Evolutionary conservation across 2,113 vertebrate genomes (phyloP).

Genomic region (Misgurnus mizolepis): DNA sequence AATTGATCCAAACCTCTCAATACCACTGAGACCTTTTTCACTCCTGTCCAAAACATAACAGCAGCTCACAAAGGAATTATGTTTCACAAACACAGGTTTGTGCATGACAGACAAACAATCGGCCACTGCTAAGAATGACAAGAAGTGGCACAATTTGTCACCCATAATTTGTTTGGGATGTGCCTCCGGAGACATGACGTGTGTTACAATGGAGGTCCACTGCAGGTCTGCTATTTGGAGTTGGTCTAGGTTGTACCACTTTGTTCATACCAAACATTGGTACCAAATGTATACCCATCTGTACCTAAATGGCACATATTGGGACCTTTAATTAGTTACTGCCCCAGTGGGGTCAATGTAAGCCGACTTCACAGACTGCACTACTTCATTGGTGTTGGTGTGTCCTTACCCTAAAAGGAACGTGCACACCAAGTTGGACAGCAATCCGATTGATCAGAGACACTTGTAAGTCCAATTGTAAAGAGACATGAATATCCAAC

Average conservation of each 20-base stretch:
- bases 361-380: too few species aligned
- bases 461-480: too few species aligned
- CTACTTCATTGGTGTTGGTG: too few species aligned
- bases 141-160: constrained; percentile 63
- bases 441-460: too few species aligned
- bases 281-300: neutral
- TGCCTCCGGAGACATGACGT: constrained; percentile 57
- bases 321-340: too few species aligned
- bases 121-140: constrained; percentile 57
- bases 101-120: constrained; percentile 65
- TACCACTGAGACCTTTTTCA: neutral
- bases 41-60: constrained; percentile 25
- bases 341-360: too few species aligned
- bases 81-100: constrained; percentile 31
- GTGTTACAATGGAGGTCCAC: constrained; percentile 53
- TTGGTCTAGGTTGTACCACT: constrained; percentile 32
- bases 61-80: constrained; percentile 29
- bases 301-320: too few species aligned
- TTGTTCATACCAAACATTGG: constrained; percentile 16
- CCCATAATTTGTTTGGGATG: constrained; percentile 57
- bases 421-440: too few species aligned
- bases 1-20: constrained; percentile 24
- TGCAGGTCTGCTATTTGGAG: constrained; percentile 26
- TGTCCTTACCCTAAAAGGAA: too few species aligned
- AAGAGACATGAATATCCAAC: neutral